phyloP scores from a whole-genome alignment of 1,140 invertebrate species.

The Zaprionus tsacasi region DNA sequence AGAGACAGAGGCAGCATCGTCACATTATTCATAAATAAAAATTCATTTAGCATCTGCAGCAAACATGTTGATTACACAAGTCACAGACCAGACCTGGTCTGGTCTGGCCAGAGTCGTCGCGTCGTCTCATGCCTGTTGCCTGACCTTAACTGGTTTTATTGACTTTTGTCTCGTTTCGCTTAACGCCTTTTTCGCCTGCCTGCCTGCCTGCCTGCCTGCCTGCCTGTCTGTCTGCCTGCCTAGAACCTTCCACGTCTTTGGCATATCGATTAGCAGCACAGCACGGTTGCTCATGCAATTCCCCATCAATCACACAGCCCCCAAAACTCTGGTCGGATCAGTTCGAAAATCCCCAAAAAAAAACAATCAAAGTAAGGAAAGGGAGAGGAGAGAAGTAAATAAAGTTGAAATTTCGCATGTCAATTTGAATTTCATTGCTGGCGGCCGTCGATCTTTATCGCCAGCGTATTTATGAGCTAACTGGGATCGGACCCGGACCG shows the following conservation, averaged over 20 bases:
- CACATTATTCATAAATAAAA: slow-evolving; percentile 79
- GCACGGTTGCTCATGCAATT: slow-evolving; percentile 50
- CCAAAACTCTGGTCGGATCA: slow-evolving; percentile 35
- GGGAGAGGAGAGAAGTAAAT: not conserved
- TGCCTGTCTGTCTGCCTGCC: slow-evolving; percentile 2
- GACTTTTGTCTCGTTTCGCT: slow-evolving; percentile 62
- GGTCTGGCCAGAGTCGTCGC: slow-evolving; percentile 15
- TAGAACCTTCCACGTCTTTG: slow-evolving; percentile 71
- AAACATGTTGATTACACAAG: slow-evolving; percentile 81
- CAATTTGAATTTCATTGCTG: slow-evolving; percentile 62
- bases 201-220: slow-evolving; percentile 4
- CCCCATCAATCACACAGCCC: slow-evolving; percentile 40
- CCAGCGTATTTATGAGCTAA: slow-evolving; percentile 54
- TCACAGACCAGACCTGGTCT: slow-evolving; percentile 18
- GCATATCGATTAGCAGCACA: slow-evolving; percentile 53
- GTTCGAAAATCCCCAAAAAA: slow-evolving; percentile 9
- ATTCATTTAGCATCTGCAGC: slow-evolving; percentile 77
- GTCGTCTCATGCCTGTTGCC: slow-evolving; percentile 4
- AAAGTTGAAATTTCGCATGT: slow-evolving; percentile 59
- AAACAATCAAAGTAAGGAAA: not conserved
- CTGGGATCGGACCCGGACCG: not conserved
- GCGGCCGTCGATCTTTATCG: slow-evolving; percentile 56
- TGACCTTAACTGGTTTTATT: slow-evolving; percentile 83
- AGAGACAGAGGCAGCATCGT: slow-evolving; percentile 32
- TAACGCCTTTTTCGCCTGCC: slow-evolving; percentile 25